Base-by-base conservation (phyloP, 2,797 vertebrate species). In the Ara ararauna region DNA sequence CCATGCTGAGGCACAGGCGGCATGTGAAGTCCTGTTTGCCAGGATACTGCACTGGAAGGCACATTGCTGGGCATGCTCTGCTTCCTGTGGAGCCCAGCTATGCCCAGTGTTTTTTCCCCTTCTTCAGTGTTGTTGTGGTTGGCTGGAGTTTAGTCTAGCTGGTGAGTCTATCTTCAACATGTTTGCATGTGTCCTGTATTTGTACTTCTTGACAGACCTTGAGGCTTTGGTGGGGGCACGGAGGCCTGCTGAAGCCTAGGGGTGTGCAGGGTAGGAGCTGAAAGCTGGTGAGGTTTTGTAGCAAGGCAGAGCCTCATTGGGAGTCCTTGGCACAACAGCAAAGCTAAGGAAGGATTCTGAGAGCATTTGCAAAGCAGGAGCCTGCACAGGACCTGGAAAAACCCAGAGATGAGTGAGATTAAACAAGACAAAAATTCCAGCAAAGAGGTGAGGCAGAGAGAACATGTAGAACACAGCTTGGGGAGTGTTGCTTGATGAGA, bases 1-100 rank as follows among this genome's bases (percentile, higher is more conserved):
- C 23, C 6, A 5, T 8, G 18, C 2, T 2, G 0, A 50, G 18
- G 15, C 7, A 2, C 45, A 61, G 29, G 8, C 0, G 0, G 17
- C 8, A 5, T 1, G 7, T 0, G 0, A 47, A 34, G 27, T 44
- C 24, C 40, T 48, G 3, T 1, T 1, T 29, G 17, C 22, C 44
- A 56, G 44, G 44, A 38, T 7, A 26, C 9, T 0, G 1, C 40
- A 8, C 10, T 38, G 32, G 26, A 76, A 48, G 34, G 13, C 14
- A 5, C 9, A 0, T 9, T 16, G 21, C 14, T 47, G 40, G 16
- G 20, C 21, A 62, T 26, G 83, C 27, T 23, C 19, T 30, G 1
- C 30, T 61, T 26, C n/a, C 4, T 11, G 10, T 42, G 3, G 3
- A 12, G 12, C 10, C 21, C 24, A 45, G 38, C 26, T 5, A 6